Evolutionary conservation across 2,113 vertebrate species (phyloP).

Genomic region (Sitta europaea): DNA sequence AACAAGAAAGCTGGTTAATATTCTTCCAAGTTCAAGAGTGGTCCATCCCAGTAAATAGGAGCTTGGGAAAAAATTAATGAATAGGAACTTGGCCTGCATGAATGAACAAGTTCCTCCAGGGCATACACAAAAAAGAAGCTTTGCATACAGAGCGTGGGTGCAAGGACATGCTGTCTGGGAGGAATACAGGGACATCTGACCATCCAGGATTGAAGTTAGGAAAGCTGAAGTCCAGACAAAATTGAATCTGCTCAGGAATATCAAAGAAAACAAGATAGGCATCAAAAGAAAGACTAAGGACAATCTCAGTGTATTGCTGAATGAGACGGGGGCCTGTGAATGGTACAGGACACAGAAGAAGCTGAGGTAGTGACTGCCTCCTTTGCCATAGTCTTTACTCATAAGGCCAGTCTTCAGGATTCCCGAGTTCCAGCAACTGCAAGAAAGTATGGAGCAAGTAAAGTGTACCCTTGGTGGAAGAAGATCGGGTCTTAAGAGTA

Average conservation of each 20-base stretch:
- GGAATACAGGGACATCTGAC: background rate
- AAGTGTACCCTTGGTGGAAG: background rate
- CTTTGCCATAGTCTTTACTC: background rate
- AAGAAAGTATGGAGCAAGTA: background rate
- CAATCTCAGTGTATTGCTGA: background rate
- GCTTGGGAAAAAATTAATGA: background rate
- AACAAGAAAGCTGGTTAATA: background rate
- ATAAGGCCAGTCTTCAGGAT: background rate
- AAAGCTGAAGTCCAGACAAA: background rate
- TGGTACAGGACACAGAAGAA: background rate
- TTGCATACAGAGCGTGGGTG: no score
- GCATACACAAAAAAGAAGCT: background rate
- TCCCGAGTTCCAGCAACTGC: background rate
- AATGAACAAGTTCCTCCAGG: background rate
- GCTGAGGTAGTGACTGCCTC: background rate
- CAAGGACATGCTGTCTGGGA: background rate
- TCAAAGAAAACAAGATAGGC: background rate
- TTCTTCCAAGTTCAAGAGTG: background rate
- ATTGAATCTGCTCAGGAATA: background rate
- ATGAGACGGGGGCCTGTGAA: background rate
- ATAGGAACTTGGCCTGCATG: background rate
- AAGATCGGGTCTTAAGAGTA: background rate
- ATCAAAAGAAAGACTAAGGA: background rate
- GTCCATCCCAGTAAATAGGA: background rate
- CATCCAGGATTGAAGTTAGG: background rate